Base-by-base conservation (phyloP, 2,113 vertebrate genomes). In the Onychorhynchus coronatus region DNA sequence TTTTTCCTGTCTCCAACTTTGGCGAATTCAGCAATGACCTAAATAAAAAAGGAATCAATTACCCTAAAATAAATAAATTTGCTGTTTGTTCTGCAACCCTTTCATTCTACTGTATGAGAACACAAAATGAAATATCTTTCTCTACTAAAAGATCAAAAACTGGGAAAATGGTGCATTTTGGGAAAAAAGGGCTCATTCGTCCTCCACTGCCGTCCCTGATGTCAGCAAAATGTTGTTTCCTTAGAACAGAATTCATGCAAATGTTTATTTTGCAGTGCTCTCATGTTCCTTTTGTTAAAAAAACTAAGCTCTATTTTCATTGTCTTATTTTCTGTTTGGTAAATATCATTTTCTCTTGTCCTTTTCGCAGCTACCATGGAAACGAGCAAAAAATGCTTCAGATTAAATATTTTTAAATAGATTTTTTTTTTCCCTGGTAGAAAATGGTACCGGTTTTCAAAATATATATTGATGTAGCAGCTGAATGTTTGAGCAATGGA, bases 291-390 rank as follows among this genome's bases (percentile, higher is more conserved):
- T 97, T 79, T 94, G 95, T 87, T 94, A 81, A 73, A 91, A 91
- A 90, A 91, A 78, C 67, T 50, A 70, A 59, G 91, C 49, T 68
- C 24, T 93, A 79, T 96, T 92, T 94, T 97, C 79, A 85, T 95
- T 93, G 95, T 97, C 93, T 97, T 95, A 93, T 96, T 97, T 90
- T 95, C 67, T 97, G 89, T 97, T 96, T 91, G 94, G 95, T 97
- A 96, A 97, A 95, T 96, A 85, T 74, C 7, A 23, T 97, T 96
- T 91, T 76, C 74, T 95, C 71, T 77, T 91, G 95, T 95, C 93
- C 55, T 72, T 95, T 87, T 66, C 18, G 21, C 74, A 72, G 98
- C 97, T 98, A n/a, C 98, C 97, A 98, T 98, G 97, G 98, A 97
- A 98, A 98, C 98, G 93, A 91, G 90, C 66, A 61, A 75, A 75